Percentiles rank a stretch among this genome's conserved stretches.
phyloP scores from a whole-genome alignment of 2,888 invertebrate species.

The Neoscelio sp. region DNA sequence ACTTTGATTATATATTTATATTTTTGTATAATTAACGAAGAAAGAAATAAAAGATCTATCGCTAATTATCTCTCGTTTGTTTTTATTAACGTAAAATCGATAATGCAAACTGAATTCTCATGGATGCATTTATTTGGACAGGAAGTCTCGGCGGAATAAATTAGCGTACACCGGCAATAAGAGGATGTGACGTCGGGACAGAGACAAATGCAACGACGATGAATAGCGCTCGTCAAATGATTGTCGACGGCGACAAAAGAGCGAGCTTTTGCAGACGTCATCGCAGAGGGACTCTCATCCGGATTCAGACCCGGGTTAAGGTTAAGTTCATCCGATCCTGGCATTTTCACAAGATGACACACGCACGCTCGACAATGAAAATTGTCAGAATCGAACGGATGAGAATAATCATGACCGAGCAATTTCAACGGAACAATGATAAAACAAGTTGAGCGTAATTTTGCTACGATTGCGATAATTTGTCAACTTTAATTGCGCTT shows the following conservation, averaged over 20 bases:
- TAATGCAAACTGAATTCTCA: conserved; percentile 31
- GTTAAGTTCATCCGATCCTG: conserved; percentile 58
- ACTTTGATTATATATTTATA: too few species aligned
- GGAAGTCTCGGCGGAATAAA: conserved; percentile 54
- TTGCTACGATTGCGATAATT: conserved; percentile 17
- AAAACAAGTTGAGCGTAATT: conserved; percentile 49
- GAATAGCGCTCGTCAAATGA: conserved; percentile 64
- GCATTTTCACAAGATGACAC: conserved; percentile 58
- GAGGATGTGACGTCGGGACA: conserved; percentile 47
- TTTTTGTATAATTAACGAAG: too few species aligned
- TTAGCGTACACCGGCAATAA: conserved; percentile 49
- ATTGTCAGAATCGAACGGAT: conserved; percentile 43
- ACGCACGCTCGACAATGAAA: conserved; percentile 44
- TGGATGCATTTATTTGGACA: conserved; percentile 39
- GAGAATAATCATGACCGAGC: conserved; percentile 51
- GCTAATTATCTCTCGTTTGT: conserved; percentile 4
- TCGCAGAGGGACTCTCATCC: conserved; percentile 52
- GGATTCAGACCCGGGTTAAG: conserved; percentile 58
- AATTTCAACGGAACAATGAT: conserved; percentile 39
- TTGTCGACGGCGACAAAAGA: conserved; percentile 64
- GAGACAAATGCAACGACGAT: conserved; percentile 63
- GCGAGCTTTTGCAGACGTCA: conserved; percentile 64
- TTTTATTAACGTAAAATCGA: conserved; percentile 22
- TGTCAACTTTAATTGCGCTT: conserved; percentile 16
- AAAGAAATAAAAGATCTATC: neutral